phyloP scores from a whole-genome alignment of 2,113 vertebrate genomes.

The Girardinichthys multiradiatus region DNA sequence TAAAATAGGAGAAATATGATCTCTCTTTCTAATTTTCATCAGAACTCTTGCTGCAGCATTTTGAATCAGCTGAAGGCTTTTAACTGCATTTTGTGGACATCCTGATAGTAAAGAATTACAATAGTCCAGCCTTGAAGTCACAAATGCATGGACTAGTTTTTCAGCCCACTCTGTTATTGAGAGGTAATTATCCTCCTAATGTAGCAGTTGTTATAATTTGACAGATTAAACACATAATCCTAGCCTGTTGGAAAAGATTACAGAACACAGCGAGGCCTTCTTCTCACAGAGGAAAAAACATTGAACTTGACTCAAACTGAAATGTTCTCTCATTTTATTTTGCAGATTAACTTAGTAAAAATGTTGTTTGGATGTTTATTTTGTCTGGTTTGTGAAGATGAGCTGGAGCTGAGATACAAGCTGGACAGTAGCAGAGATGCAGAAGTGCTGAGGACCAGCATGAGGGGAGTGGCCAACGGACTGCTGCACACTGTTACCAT shows the following conservation, averaged over 20 bases:
- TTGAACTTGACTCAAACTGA: neutral
- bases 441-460: constrained; percentile 60
- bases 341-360: neutral
- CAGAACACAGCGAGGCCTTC: neutral
- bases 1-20: too few relatives aligned
- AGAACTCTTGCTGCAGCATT: too few relatives aligned
- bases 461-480: constrained; percentile 67
- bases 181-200: constrained; percentile 8
- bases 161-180: constrained; percentile 11
- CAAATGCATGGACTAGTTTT: too few relatives aligned
- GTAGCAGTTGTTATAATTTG: constrained; percentile 16
- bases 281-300: neutral
- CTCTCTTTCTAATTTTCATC: too few relatives aligned
- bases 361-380: neutral
- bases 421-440: constrained; percentile 67
- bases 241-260: neutral
- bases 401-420: constrained; percentile 75
- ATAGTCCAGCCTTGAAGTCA: too few relatives aligned
- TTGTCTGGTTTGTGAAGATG: constrained; percentile 59
- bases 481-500: constrained; percentile 68
- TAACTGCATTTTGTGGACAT: too few relatives aligned
- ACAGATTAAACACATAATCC: constrained; percentile 15
- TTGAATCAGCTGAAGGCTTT: too few relatives aligned
- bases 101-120: too few relatives aligned
- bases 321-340: neutral